Evolutionary conservation across 2,888 invertebrate species (phyloP).

Genomic region (Xanthia icteritia): DNA sequence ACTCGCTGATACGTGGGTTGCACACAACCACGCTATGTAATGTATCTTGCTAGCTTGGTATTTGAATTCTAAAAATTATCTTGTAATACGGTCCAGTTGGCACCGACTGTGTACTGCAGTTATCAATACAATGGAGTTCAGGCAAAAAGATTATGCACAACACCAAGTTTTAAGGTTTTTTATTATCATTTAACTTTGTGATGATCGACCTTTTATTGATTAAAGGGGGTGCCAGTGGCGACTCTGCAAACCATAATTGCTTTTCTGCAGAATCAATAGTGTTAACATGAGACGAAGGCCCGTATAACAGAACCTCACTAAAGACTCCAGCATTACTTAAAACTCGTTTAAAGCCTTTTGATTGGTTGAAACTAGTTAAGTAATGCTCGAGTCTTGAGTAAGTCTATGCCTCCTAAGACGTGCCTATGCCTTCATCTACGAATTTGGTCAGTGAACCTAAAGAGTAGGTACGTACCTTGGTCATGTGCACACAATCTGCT

Average conservation of each 20-base stretch:
- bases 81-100: not conserved
- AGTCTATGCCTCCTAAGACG: no score
- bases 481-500: not conserved
- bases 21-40: not conserved
- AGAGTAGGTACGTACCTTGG: no score
- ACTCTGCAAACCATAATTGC: not conserved
- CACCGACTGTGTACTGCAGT: not conserved
- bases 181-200: not conserved
- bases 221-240: not conserved
- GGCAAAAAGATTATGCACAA: not conserved
- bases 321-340: no score
- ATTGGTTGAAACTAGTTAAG: no score
- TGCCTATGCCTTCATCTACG: no score
- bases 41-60: conserved; percentile 1
- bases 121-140: not conserved
- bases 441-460: not conserved
- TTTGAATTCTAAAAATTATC: conserved; percentile 4
- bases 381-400: no score
- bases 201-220: not conserved
- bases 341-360: no score
- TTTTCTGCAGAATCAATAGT: not conserved
- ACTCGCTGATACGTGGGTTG: not conserved
- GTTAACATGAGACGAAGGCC: not conserved
- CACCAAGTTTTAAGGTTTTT: not conserved
- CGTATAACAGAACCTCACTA: no score